Evolutionary conservation across 2,888 invertebrate genomes (phyloP).

Genomic region (Rhabditoides inermis): DNA sequence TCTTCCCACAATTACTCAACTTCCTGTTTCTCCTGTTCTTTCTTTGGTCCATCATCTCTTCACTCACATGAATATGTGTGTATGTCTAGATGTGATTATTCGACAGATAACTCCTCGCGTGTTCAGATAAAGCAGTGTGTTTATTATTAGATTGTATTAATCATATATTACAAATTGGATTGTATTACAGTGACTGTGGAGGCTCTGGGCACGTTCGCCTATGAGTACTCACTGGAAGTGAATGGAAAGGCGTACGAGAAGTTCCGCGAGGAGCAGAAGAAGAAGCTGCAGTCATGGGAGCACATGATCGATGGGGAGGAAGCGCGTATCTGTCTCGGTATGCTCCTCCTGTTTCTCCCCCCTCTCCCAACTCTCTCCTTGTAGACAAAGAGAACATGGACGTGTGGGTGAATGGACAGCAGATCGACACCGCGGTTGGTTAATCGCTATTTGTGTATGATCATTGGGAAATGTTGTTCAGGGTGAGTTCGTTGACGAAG

Average conservation of each 20-base stretch:
- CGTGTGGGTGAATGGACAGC: slow-evolving; percentile 69
- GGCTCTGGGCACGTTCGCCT: slow-evolving; percentile 66
- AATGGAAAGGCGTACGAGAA: slow-evolving; percentile 73
- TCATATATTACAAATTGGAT: too few species aligned
- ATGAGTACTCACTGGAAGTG: slow-evolving; percentile 70
- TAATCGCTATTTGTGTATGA: not conserved
- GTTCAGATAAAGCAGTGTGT: slow-evolving; percentile 52
- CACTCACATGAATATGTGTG: too few species aligned
- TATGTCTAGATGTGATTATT: too few species aligned
- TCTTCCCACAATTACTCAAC: too few species aligned
- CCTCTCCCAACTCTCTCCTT: slow-evolving; percentile 45
- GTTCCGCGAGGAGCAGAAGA: slow-evolving; percentile 72
- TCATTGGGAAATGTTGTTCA: slow-evolving; percentile 52
- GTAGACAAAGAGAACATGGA: slow-evolving; percentile 69
- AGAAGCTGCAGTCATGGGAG: slow-evolving; percentile 70
- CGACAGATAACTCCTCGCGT: not conserved
- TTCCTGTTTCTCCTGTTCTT: too few species aligned
- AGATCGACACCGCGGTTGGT: slow-evolving; percentile 64
- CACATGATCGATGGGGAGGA: slow-evolving; percentile 55
- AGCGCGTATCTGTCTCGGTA: slow-evolving; percentile 67
- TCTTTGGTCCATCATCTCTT: too few species aligned
- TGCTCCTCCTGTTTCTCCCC: not conserved
- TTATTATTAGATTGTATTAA: too few species aligned
- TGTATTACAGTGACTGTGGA: slow-evolving; percentile 60
- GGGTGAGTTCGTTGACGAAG: slow-evolving; percentile 74